These are phyloP conservation scores for Nymphalis polychloros DNA, from an alignment of 2,888 invertebrate genomes.

Conservation along the genomic window DNA sequence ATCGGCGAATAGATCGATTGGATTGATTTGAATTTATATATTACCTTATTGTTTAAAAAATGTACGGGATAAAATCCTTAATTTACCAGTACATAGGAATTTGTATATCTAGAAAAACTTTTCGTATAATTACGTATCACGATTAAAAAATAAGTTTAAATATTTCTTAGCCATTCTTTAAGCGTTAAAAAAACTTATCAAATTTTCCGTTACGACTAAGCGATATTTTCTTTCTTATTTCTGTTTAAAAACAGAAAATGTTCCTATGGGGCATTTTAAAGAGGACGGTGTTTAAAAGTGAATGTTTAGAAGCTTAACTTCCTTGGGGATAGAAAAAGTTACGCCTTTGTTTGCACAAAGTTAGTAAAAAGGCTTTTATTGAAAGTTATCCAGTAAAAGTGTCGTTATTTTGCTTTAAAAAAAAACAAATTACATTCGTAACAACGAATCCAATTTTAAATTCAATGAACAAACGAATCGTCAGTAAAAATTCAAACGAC, in stretches of 20 bases:
- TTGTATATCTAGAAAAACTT: neutral
- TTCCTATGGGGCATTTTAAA: conserved; percentile 28
- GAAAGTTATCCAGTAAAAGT: conserved; percentile 22
- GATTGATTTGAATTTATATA: too few relatives aligned
- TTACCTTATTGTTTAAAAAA: too few relatives aligned
- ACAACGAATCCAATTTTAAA: too few relatives aligned
- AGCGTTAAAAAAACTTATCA: conserved; percentile 3
- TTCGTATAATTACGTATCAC: too few relatives aligned
- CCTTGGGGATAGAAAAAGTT: conserved; percentile 33
- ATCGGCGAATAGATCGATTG: too few relatives aligned
- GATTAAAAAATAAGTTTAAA: neutral
- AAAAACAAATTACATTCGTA: neutral
- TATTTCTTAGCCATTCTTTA: neutral
- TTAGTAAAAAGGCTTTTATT: conserved; percentile 29
- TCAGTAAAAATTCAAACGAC: too few relatives aligned
- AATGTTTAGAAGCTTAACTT: conserved; percentile 35
- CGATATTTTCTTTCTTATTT: conserved; percentile 3
- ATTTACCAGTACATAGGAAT: too few relatives aligned
- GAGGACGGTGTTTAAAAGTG: conserved; percentile 32
- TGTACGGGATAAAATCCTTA: too few relatives aligned
- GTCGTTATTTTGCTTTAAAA: neutral
- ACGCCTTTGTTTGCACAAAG: conserved; percentile 31
- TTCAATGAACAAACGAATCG: too few relatives aligned
- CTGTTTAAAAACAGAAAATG: conserved; percentile 16
- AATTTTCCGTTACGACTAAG: conserved; percentile 1